Base-by-base conservation (phyloP, 2,113 vertebrate species). In the Enhydra lutris region DNA sequence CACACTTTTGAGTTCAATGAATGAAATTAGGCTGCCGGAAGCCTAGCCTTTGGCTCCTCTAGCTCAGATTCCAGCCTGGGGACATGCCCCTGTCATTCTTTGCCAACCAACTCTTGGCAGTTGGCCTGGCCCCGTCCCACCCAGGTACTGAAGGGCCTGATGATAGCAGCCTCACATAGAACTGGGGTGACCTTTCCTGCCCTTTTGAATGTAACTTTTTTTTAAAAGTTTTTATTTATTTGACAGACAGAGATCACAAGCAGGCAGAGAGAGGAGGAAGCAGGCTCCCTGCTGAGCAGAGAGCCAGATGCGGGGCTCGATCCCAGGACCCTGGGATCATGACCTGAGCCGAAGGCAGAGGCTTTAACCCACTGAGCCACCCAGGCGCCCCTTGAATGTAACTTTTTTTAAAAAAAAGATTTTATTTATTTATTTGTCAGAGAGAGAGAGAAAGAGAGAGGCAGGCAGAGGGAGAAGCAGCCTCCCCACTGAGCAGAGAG, bases 241-340 rank as follows among this genome's bases (percentile, higher is more conserved):
- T 65, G 26, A 6, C 26, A 14, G 61, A 31, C 29, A 6, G 63
- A 31, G 52, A 55, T 55, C 52, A 55, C 17, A 55, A 55, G 52
- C 18, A 18, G 52, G 52, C 52, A 55, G 61, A 13, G 26, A 6
- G 63, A 14, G 65, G 65, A 52, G 34, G 65, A 34, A 18, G 65
- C 65, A 67, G 31, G 0, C 11, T n/a, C 7, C 65, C 65, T 6
- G 12, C 7, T 69, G 65, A n/a, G 65, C 31, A 69, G 15, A 17
- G 65, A n/a, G 34, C 15, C 65, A 0, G 31, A n/a, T 4, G 31
- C 1, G 3, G 65, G 65, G 1, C 31, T n/a, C 1, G 15, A n/a
- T 34, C 65, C 34, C 34, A 69, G 65, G 65, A 34, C 65, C 15
- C 65, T 65, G 63, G 13, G 63, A 65, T 65, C 13, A 65, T 65